These are phyloP conservation scores for Leptonema lineaticorne DNA, from an alignment of 1,140 invertebrate genomes.

Conservation along the genomic window DNA sequence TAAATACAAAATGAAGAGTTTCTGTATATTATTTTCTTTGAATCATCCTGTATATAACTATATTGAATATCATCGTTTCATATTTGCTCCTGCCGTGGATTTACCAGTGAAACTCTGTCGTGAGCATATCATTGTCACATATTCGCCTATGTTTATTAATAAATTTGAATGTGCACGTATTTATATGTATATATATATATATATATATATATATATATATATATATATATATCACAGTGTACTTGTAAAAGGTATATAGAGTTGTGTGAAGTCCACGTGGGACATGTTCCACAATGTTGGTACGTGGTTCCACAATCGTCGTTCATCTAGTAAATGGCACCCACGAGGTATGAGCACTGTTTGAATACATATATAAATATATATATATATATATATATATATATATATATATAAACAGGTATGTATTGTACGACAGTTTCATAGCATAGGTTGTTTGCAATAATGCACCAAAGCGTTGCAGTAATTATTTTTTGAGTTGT, in stretches of 20 bases:
- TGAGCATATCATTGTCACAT: not conserved
- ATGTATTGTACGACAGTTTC: not conserved
- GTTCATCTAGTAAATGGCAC: slow-evolving; percentile 37
- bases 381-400: not conserved
- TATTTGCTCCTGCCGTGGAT: not conserved
- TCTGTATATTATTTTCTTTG: too few species aligned
- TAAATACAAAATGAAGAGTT: too few species aligned
- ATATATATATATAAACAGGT: not conserved
- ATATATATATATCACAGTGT: too few species aligned
- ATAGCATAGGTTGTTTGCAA: not conserved
- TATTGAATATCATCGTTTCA: not conserved
- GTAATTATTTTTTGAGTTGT: not conserved
- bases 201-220: too few species aligned
- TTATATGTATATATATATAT: not conserved
- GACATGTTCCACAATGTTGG: slow-evolving; percentile 10
- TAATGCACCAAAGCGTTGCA: slow-evolving; percentile 1
- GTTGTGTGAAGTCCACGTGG: not conserved
- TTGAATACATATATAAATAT: not conserved
- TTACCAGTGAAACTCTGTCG: not conserved
- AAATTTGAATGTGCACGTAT: not conserved
- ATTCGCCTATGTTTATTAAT: too few species aligned
- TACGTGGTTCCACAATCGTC: slow-evolving; percentile 21
- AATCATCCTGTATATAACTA: not conserved
- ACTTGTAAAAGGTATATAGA: too few species aligned
- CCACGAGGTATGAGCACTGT: slow-evolving; percentile 15